Conservation (phyloP, 2,888 invertebrate species). For the Hemistola chrysoprasaria region DNA sequence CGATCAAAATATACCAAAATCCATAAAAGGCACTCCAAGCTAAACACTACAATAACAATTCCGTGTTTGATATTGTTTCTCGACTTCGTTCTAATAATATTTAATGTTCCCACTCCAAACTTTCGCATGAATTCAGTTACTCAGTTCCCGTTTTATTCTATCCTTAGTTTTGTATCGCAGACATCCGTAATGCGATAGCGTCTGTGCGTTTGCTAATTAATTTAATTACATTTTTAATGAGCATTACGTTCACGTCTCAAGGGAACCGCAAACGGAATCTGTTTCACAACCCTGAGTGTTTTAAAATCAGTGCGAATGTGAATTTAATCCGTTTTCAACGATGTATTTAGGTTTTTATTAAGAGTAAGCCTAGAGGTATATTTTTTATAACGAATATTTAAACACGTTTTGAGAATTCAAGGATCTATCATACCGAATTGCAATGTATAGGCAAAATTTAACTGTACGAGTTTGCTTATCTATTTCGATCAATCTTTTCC, state of each 20-base stretch:
- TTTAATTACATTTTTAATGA: constrained; percentile 26
- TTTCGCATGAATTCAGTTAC: constrained; percentile 44
- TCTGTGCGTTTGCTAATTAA: constrained; percentile 20
- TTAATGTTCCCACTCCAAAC: constrained; percentile 35
- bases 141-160: constrained; percentile 23
- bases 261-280: constrained; percentile 11
- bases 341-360: too few species aligned
- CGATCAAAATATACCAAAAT: constrained; percentile 2
- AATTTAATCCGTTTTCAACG: too few species aligned
- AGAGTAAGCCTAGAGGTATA: too few species aligned
- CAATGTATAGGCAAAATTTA: too few species aligned
- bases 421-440: too few species aligned
- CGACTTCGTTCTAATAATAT: constrained; percentile 38
- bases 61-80: constrained; percentile 21
- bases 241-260: constrained; percentile 36
- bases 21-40: not conserved
- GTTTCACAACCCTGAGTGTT: constrained; percentile 15
- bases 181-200: constrained; percentile 12
- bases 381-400: too few species aligned
- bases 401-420: too few species aligned
- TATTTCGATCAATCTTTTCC: too few species aligned
- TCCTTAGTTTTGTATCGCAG: constrained; percentile 25
- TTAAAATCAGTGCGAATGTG: constrained; percentile 7
- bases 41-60: constrained; percentile 8
- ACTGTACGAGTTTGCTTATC: too few species aligned